Evolutionary conservation across 1,140 invertebrate genomes (phyloP), one percentile per base, ranked within the genome.

Genomic region (Ceratoteleas bidentatus): DNA sequence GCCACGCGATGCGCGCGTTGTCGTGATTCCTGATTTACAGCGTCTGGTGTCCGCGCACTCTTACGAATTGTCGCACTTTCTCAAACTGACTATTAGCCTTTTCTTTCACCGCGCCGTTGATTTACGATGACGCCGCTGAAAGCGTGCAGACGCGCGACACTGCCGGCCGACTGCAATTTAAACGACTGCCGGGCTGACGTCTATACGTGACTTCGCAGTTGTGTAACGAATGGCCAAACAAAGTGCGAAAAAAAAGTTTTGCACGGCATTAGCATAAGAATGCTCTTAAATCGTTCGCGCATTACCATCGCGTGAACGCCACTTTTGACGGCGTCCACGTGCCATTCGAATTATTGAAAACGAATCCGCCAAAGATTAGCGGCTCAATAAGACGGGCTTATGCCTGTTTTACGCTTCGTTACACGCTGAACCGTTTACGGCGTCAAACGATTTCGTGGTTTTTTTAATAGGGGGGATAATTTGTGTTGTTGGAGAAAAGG

Each of bases 151-250:
- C 54, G 76, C 33, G 49, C 52, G 58, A 64, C 40, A n/a, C 24
- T 52, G 60, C 53, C 13, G 65, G 61, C 61, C 49, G 53, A 54
- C 47, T 13, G 33, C 65, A 73, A 79, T 73, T 73, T 54, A 38
- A 73, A 45, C 62, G 53, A 68, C 61, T 78, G 53, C 66, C 36
- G 32, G 16, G 40, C 52, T 73, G 68, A 61, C 62, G 56, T 54
- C 40, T 72, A 54, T 57, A 78, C 66, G 75, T 78, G 66, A 65
- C 66, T 65, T 72, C n/a, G 43, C 38, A 72, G 65, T 65, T 60
- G 61, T 45, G 66, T 78, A 78, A 78, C 56, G 53, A 49, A 78
- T 78, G 60, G 36, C 32, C 6, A 72, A 78, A 70, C 53, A 72
- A 78, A 61, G 47, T 6, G 47, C 32, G 15, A 24, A 53, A 64